A percentile compares a stretch with the other conserved stretches of the same genome.
phyloP scores from a whole-genome alignment of 1,140 invertebrate genomes.

The Ctenoplectra terminalis region DNA sequence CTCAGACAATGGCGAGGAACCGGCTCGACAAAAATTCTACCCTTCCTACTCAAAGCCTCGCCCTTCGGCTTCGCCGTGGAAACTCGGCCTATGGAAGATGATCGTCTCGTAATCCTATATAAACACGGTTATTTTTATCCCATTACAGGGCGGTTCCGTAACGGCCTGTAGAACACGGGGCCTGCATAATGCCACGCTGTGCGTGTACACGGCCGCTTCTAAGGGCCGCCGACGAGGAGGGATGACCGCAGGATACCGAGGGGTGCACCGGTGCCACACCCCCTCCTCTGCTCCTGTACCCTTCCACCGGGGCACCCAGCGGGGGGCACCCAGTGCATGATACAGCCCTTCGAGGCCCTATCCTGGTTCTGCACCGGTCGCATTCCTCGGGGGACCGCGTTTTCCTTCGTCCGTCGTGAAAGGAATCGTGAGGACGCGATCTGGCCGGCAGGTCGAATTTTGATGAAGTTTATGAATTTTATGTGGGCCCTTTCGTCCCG shows the following conservation, averaged over 20 bases:
- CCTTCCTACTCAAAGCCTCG: slow-evolving; percentile 9
- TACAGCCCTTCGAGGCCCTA: slow-evolving; percentile 60
- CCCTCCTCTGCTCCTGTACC: slow-evolving; percentile 47
- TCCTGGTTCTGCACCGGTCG: background rate
- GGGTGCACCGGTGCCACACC: slow-evolving; percentile 64
- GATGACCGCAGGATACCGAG: slow-evolving; percentile 71
- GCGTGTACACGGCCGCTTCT: slow-evolving; percentile 56
- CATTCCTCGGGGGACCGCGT: slow-evolving; percentile 28
- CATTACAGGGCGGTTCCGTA: slow-evolving; percentile 68
- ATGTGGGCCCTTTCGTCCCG: background rate
- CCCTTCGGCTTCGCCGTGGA: background rate
- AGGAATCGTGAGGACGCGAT: background rate
- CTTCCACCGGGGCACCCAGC: slow-evolving; percentile 69
- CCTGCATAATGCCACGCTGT: slow-evolving; percentile 63
- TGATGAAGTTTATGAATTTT: slow-evolving; percentile 6
- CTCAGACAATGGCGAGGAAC: background rate
- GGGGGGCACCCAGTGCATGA: slow-evolving; percentile 64
- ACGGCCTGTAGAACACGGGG: slow-evolving; percentile 49
- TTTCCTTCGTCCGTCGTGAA: slow-evolving; percentile 13
- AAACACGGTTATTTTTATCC: slow-evolving; percentile 75
- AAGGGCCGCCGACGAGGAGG: slow-evolving; percentile 69
- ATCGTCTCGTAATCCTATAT: slow-evolving; percentile 72
- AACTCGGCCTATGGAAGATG: slow-evolving; percentile 53
- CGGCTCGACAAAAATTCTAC: slow-evolving; percentile 31
- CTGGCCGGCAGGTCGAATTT: slow-evolving; percentile 6